Conservation (phyloP, 2,113 vertebrate genomes). For the Thalassoma bifasciatum region DNA sequence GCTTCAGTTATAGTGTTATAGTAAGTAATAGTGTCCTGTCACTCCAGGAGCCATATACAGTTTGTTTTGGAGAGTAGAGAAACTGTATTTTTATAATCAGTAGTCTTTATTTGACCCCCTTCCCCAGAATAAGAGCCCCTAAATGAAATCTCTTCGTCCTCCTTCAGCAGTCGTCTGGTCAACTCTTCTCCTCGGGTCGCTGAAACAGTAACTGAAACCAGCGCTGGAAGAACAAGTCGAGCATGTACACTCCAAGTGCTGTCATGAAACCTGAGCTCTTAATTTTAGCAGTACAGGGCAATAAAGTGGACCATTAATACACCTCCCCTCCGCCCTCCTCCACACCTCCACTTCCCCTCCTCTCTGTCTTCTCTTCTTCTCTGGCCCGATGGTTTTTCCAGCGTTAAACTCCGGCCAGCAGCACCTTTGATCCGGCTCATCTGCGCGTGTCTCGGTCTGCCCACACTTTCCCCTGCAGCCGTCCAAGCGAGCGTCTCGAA, state of each 20-base stretch:
- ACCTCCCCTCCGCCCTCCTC: slow-evolving; percentile 24
- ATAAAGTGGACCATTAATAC: slow-evolving; percentile 70
- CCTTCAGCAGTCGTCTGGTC: background rate
- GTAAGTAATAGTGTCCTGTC: too few species aligned
- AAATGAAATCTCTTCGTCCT: background rate
- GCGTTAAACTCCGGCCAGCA: slow-evolving; percentile 57
- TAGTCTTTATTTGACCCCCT: background rate
- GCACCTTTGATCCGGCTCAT: slow-evolving; percentile 75
- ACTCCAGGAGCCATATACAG: too few species aligned
- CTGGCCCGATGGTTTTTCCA: slow-evolving; percentile 76
- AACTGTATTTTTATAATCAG: background rate
- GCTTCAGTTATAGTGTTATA: too few species aligned
- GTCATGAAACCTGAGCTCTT: slow-evolving; percentile 71
- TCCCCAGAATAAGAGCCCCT: background rate
- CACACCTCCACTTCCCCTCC: slow-evolving; percentile 18
- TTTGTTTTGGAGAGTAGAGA: too few species aligned
- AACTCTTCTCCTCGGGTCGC: slow-evolving; percentile 1
- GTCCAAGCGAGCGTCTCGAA: slow-evolving; percentile 57
- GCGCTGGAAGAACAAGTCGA: slow-evolving; percentile 10
- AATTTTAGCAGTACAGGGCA: slow-evolving; percentile 62
- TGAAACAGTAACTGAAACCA: slow-evolving; percentile 5
- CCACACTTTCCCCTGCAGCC: slow-evolving; percentile 68
- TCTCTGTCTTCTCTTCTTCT: slow-evolving; percentile 48
- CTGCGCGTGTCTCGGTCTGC: slow-evolving; percentile 70
- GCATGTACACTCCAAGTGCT: slow-evolving; percentile 32